phyloP scores from a whole-genome alignment of 2,113 vertebrate genomes.

The Poeciliopsis occidentalis region DNA sequence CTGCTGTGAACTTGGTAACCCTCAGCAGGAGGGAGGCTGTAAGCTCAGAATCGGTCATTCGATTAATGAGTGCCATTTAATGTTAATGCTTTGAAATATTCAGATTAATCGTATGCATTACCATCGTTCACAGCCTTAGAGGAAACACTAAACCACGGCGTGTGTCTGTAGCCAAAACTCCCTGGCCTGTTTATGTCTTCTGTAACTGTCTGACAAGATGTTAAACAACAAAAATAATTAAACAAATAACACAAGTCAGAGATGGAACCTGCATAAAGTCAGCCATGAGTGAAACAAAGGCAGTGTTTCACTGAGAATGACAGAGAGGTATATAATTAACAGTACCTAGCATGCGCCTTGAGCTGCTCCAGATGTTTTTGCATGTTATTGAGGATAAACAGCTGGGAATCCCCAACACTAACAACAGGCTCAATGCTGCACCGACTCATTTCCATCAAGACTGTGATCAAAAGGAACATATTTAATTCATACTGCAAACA shows the following conservation, averaged over 20 bases:
- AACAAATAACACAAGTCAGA: neutral
- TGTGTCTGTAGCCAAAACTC: too few relatives aligned
- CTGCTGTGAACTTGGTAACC: too few relatives aligned
- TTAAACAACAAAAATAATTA: slow-evolving; percentile 23
- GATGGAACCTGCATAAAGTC: neutral
- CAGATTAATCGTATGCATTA: too few relatives aligned
- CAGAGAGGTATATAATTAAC: slow-evolving; percentile 19
- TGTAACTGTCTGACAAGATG: slow-evolving; percentile 16
- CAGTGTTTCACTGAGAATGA: slow-evolving; percentile 19
- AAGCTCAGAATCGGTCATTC: too few relatives aligned
- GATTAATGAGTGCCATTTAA: too few relatives aligned
- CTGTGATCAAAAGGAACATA: neutral
- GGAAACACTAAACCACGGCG: too few relatives aligned
- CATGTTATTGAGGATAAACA: slow-evolving; percentile 41
- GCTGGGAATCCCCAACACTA: slow-evolving; percentile 14
- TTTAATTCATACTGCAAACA: neutral
- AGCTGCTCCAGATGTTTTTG: slow-evolving; percentile 53
- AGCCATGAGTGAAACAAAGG: neutral
- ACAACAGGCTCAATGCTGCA: slow-evolving; percentile 19
- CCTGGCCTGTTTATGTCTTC: neutral
- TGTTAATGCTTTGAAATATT: too few relatives aligned
- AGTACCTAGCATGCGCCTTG: slow-evolving; percentile 6
- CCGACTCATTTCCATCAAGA: slow-evolving; percentile 37
- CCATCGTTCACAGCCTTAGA: too few relatives aligned
- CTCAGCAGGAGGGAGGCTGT: too few relatives aligned